Percentiles rank a stretch among this genome's conserved stretches.
These are phyloP conservation scores for Dolichallabes microphthalmus DNA, from an alignment of 2,113 vertebrate species.

Conservation along the genomic window DNA sequence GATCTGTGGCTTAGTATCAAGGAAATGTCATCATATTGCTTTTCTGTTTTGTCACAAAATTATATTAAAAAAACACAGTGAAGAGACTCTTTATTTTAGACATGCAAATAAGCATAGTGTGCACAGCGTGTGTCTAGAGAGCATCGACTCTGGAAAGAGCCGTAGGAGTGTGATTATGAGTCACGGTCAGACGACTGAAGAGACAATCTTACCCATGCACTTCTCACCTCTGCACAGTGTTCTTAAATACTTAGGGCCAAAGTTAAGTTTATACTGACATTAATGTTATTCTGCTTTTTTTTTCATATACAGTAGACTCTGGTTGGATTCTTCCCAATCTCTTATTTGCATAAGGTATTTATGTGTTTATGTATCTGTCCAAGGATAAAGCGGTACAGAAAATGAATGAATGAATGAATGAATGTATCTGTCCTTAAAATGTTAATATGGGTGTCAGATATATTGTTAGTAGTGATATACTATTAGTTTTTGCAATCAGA, in stretches of 20 bases:
- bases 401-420: too few relatives aligned
- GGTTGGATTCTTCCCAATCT: neutral
- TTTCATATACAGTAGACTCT: neutral
- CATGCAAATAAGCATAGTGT: neutral
- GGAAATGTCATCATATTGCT: conserved; percentile 11
- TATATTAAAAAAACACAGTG: conserved; percentile 9
- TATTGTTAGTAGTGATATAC: neutral
- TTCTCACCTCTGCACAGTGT: conserved; percentile 16
- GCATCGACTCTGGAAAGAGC: conserved; percentile 36
- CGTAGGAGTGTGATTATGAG: conserved; percentile 35
- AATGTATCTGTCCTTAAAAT: neutral
- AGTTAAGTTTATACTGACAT: conserved; percentile 28
- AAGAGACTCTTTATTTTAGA: neutral
- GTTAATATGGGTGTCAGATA: neutral
- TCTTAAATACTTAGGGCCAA: neutral
- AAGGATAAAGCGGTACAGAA: too few relatives aligned
- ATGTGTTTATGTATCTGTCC: neutral
- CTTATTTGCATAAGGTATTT: neutral
- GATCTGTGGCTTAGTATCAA: neutral
- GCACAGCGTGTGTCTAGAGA: conserved; percentile 33
- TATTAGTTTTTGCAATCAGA: neutral
- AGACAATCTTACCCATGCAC: conserved; percentile 1
- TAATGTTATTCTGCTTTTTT: neutral
- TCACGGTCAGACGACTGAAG: conserved; percentile 30
- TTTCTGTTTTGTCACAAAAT: conserved; percentile 22